Conservation (phyloP, 2,888 invertebrate species). For the Galeruca laticollis region DNA sequence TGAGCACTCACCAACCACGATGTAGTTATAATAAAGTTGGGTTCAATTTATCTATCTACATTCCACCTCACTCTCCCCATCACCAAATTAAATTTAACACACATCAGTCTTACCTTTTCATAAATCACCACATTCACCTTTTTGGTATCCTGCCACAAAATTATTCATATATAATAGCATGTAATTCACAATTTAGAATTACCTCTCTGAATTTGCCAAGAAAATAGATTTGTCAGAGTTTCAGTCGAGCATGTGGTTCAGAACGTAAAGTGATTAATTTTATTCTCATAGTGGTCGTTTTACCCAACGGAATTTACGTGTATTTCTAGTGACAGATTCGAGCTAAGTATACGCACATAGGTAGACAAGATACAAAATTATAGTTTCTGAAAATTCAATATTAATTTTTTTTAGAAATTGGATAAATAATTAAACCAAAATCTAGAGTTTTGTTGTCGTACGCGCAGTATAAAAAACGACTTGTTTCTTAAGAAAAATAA, state of each 20-base stretch:
- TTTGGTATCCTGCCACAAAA: constrained; percentile 53
- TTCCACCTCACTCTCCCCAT: background rate
- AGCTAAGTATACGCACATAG: background rate
- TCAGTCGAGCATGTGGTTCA: constrained; percentile 40
- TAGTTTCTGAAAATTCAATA: background rate
- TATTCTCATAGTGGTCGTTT: constrained; percentile 28
- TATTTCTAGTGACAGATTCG: constrained; percentile 10
- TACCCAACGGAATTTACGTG: constrained; percentile 19
- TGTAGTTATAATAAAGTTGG: no score
- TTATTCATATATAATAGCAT: constrained; percentile 58
- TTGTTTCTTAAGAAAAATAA: no score
- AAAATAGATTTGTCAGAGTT: constrained; percentile 49
- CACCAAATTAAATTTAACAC: constrained; percentile 8
- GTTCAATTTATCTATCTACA: background rate
- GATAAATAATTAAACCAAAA: no score
- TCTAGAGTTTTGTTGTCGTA: no score
- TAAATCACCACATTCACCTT: constrained; percentile 48
- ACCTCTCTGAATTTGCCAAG: constrained; percentile 51
- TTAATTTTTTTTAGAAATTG: no score
- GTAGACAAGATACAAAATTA: background rate
- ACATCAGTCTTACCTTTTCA: constrained; percentile 31
- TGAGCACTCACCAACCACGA: no score
- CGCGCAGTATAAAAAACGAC: no score
- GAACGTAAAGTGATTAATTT: constrained; percentile 31
- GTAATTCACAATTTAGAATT: constrained; percentile 54